phyloP scores from a whole-genome alignment of 2,888 invertebrate species.

The Ceramica pisi region DNA sequence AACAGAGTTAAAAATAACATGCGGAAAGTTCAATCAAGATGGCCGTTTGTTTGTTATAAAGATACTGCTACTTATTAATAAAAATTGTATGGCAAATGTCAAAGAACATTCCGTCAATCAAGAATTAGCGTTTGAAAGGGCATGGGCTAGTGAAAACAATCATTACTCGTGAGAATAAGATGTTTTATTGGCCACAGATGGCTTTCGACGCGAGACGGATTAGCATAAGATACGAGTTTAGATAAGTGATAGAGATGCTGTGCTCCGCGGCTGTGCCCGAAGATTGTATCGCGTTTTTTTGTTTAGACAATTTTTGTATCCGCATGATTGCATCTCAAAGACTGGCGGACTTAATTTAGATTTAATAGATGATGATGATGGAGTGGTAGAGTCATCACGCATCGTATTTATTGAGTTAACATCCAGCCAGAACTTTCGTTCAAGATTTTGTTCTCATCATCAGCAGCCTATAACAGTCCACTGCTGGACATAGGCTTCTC shows the following conservation, averaged over 20 bases:
- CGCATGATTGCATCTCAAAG: constrained; percentile 2
- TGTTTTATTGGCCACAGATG: constrained; percentile 48
- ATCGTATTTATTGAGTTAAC: not conserved
- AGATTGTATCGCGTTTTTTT: constrained; percentile 25
- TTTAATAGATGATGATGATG: constrained; percentile 3
- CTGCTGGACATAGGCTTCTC: too few species aligned
- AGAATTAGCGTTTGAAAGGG: constrained; percentile 51
- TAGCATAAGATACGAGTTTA: constrained; percentile 59
- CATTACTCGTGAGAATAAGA: constrained; percentile 56
- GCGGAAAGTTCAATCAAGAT: constrained; percentile 47
- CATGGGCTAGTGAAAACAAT: constrained; percentile 41
- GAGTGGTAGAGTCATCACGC: not conserved
- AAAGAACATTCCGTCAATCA: constrained; percentile 40
- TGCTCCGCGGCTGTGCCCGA: constrained; percentile 27
- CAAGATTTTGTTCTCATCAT: too few species aligned
- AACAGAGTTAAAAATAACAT: constrained; percentile 27
- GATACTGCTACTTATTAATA: constrained; percentile 43
- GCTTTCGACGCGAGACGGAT: constrained; percentile 43
- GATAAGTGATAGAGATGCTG: constrained; percentile 44
- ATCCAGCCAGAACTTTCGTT: not conserved
- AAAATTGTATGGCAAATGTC: constrained; percentile 55
- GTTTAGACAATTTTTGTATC: not conserved
- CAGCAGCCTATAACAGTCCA: too few species aligned
- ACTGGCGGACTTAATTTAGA: not conserved
- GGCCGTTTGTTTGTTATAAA: constrained; percentile 40